Evolutionary conservation across 53 echinoderm and acorn worm genomes (phyloP), one percentile per base, ranked within the genome.

Genomic region (Patiria pectinifera): DNA sequence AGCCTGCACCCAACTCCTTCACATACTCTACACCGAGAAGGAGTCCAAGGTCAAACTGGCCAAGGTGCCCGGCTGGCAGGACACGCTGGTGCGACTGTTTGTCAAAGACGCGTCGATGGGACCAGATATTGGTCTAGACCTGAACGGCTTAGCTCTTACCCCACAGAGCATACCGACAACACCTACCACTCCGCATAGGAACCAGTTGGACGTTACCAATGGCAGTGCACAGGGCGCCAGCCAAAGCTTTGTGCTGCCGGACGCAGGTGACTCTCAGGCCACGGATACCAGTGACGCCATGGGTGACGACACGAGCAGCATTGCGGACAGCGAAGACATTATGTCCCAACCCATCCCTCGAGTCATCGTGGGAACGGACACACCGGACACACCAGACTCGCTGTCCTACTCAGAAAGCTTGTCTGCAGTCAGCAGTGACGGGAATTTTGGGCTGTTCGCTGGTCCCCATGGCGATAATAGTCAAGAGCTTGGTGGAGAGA

Each of bases 61-160:
- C 47, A 97, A 96, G 91, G 76, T 97, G 0, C 92, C 93, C 18
- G 99, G 99, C 44, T 99, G 99, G 99, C 99, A 97, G 83, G 97
- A 99, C 78, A 94, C 97, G 63, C 91, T 99, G 23, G 91, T 93
- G 0, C 87, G 95, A n/a, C 87, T 99, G 35, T 93, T 88, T 62
- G 82, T 82, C 35, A 58, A 82, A 22, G 88, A 93, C 45, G 60
- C 87, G 2, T 6, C 82, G 7, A 18, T n/a, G 10, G 90, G 81
- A 18, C 90, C 90, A 1, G 90, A 90, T 47, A 90, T 90, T 2
- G 81, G 77, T 1, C 90, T 80, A 6, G 69, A 90, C 63, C 62
- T 90, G 66, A 80, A 80, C 69, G 90, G 90, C 62, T 80, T 81
- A 5, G 90, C 80, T 21, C 11, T 63, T 25, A 90, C 80, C 15